Conservation (phyloP, 2,113 vertebrate species). For the Syngnathus typhle region DNA sequence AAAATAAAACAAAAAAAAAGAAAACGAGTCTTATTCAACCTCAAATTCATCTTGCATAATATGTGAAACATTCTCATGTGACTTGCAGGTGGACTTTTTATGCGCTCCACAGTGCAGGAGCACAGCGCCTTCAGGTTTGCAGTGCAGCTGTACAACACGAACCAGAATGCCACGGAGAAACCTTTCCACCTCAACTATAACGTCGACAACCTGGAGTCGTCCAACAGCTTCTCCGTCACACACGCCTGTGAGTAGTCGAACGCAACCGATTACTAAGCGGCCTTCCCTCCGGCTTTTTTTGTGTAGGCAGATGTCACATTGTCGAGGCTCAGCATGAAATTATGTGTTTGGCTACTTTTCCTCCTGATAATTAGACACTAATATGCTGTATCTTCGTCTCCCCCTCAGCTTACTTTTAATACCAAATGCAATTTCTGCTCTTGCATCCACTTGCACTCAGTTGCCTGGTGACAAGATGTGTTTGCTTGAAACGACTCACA, state of each 20-base stretch:
- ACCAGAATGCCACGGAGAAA: constrained; percentile 96
- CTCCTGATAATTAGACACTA: background rate
- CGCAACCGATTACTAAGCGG: background rate
- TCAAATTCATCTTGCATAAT: too few species aligned
- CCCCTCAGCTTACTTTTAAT: background rate
- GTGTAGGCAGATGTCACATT: background rate
- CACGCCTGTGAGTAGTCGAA: constrained; percentile 93
- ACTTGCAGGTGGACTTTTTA: constrained; percentile 89
- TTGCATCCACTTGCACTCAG: background rate
- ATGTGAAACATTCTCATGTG: background rate
- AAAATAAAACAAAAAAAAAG: too few species aligned
- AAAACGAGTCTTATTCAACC: too few species aligned
- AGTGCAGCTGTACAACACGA: constrained; percentile 98
- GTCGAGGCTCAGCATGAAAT: background rate
- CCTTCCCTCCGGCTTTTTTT: background rate
- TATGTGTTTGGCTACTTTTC: background rate
- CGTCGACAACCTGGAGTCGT: constrained; percentile 97
- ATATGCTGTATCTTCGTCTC: background rate
- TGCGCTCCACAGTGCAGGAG: constrained; percentile 96
- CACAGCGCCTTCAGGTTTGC: constrained; percentile 98
- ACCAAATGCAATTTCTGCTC: background rate
- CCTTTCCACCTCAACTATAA: constrained; percentile 98
- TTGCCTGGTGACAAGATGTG: background rate
- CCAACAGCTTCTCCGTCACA: constrained; percentile 98
- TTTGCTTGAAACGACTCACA: background rate